A percentile compares a stretch with the other conserved stretches of the same genome.
phyloP scores from a whole-genome alignment of 2,797 vertebrate genomes.

The Botia kubotai region DNA sequence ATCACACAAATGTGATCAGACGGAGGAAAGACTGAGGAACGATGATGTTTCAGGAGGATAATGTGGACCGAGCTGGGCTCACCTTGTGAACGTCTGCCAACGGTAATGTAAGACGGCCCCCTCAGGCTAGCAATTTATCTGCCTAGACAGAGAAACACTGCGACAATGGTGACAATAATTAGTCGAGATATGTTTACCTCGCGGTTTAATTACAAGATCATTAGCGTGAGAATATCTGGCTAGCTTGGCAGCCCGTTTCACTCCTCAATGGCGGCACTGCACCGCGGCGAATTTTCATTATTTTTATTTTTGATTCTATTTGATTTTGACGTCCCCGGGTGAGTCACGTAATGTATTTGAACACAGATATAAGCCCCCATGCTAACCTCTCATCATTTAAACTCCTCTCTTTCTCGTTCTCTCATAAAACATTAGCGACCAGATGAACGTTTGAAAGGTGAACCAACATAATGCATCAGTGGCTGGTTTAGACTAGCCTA shows the following conservation, averaged over 20 bases:
- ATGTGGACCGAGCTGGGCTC: slow-evolving; percentile 25
- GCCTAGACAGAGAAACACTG: background rate
- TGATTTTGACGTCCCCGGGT: background rate
- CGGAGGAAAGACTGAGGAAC: slow-evolving; percentile 31
- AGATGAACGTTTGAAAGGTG: background rate
- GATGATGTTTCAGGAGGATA: slow-evolving; percentile 32
- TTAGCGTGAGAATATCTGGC: slow-evolving; percentile 29
- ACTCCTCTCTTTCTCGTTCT: background rate
- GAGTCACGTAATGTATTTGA: slow-evolving; percentile 19
- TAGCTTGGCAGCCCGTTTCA: background rate
- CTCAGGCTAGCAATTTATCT: slow-evolving; percentile 12
- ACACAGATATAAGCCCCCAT: background rate
- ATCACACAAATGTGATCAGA: slow-evolving; percentile 52
- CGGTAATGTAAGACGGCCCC: slow-evolving; percentile 23
- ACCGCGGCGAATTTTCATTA: background rate
- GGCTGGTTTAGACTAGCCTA: slow-evolving; percentile 4
- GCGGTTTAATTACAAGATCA: slow-evolving; percentile 30
- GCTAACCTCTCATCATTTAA: slow-evolving; percentile 11
- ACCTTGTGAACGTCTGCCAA: slow-evolving; percentile 25
- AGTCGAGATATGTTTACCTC: slow-evolving; percentile 37
- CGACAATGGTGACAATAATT: slow-evolving; percentile 18
- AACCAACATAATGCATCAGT: background rate
- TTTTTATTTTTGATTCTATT: slow-evolving; percentile 2
- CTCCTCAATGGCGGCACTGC: background rate
- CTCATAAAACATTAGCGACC: slow-evolving; percentile 6